Conservation (phyloP, 2,113 vertebrate species). For the Ammodramus savannarum region DNA sequence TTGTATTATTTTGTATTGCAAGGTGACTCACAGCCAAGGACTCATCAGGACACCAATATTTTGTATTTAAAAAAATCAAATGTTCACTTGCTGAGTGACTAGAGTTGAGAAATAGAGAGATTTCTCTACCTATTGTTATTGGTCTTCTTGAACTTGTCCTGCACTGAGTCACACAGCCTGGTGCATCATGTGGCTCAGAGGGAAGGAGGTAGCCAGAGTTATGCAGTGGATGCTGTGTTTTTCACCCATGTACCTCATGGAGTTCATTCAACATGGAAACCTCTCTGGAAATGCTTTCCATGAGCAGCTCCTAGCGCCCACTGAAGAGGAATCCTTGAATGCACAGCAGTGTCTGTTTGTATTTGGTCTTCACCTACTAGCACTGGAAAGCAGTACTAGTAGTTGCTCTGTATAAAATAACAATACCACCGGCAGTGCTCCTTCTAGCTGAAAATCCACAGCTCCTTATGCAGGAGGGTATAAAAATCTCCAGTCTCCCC, state of each 20-base stretch:
- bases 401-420: not conserved
- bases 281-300: not conserved
- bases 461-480: not conserved
- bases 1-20: not conserved
- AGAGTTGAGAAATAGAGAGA: not conserved
- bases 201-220: not conserved
- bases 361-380: not conserved
- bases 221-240: not conserved
- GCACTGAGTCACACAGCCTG: rapidly evolving
- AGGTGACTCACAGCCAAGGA: not conserved
- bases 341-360: not conserved
- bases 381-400: not conserved
- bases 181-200: not conserved
- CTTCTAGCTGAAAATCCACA: not conserved
- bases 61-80: not conserved
- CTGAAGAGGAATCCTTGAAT: not conserved
- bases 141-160: not conserved
- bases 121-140: not conserved
- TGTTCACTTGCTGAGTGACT: not conserved
- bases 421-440: not conserved
- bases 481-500: not conserved
- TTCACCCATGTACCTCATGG: not conserved
- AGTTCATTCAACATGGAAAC: not conserved
- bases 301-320: not conserved
- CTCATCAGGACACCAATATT: not conserved